These are phyloP conservation scores for Chanos chanos DNA, from an alignment of 2,797 vertebrate genomes.

Conservation along the genomic window DNA sequence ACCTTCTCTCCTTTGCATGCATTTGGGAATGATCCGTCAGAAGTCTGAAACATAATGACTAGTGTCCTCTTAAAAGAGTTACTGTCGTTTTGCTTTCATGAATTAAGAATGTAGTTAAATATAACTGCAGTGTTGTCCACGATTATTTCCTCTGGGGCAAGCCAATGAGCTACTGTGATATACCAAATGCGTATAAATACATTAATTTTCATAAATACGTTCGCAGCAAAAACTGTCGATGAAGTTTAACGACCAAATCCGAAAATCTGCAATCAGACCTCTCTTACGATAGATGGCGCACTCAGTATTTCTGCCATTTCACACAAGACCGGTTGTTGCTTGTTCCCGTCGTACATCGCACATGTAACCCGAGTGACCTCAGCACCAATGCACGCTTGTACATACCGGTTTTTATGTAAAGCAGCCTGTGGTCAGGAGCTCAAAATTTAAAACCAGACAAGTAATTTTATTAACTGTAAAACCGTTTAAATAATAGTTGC, in stretches of 20 bases:
- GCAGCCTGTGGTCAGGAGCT: not conserved
- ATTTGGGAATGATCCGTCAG: too few relatives aligned
- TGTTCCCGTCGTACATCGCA: conserved; percentile 52
- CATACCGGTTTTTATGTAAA: conserved; percentile 20
- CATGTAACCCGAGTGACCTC: conserved; percentile 69
- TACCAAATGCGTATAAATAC: too few relatives aligned
- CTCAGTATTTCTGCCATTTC: not conserved
- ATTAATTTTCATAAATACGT: too few relatives aligned
- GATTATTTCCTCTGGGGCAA: too few relatives aligned
- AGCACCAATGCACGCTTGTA: conserved; percentile 29
- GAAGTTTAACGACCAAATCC: not conserved
- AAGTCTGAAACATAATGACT: too few relatives aligned
- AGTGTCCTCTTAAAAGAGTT: too few relatives aligned
- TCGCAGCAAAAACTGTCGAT: not conserved
- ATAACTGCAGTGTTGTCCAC: too few relatives aligned
- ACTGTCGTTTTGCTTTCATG: too few relatives aligned
- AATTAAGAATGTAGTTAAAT: too few relatives aligned
- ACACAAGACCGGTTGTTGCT: conserved; percentile 21
- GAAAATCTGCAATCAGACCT: conserved; percentile 20
- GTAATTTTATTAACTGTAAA: not conserved
- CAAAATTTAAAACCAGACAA: not conserved
- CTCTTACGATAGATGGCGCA: conserved; percentile 49
- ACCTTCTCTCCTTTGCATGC: too few relatives aligned
- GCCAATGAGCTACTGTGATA: too few relatives aligned
- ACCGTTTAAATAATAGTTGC: not conserved